Conservation (phyloP, 1,140 invertebrate species). For the Radopholus similis region DNA sequence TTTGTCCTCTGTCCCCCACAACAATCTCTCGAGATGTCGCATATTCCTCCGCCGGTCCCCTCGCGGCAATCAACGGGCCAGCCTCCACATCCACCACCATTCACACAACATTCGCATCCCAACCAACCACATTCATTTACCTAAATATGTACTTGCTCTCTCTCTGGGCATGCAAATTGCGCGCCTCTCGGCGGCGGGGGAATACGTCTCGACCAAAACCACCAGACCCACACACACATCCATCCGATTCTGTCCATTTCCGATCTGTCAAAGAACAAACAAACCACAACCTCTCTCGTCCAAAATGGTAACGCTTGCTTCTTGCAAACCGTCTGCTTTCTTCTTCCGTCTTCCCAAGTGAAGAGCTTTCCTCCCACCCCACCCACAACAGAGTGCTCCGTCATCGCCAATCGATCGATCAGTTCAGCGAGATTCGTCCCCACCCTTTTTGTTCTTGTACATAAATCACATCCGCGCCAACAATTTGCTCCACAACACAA, state of each 20-base stretch:
- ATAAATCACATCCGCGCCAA: too few species aligned
- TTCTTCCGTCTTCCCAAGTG: slow-evolving; percentile 17
- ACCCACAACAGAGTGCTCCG: too few species aligned
- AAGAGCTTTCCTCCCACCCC: slow-evolving; percentile 4
- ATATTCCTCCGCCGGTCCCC: neutral
- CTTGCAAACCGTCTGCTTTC: slow-evolving; percentile 5
- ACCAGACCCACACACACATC: neutral
- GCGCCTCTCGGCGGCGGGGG: neutral
- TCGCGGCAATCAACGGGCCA: slow-evolving; percentile 7
- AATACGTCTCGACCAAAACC: slow-evolving; percentile 9
- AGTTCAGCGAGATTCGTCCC: too few species aligned
- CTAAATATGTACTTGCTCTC: neutral
- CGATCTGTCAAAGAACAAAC: too few species aligned
- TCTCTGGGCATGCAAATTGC: neutral
- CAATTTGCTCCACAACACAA: too few species aligned
- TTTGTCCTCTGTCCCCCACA: neutral
- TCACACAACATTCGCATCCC: too few species aligned
- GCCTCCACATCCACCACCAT: too few species aligned
- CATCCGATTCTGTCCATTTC: neutral
- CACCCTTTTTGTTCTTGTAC: too few species aligned
- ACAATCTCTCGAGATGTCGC: neutral
- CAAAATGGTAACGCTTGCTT: neutral
- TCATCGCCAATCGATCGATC: too few species aligned
- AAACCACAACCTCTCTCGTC: too few species aligned
- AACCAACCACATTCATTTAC: too few species aligned